phyloP scores from a whole-genome alignment of 2,797 vertebrate genomes.

The Sebastes baramenuke region DNA sequence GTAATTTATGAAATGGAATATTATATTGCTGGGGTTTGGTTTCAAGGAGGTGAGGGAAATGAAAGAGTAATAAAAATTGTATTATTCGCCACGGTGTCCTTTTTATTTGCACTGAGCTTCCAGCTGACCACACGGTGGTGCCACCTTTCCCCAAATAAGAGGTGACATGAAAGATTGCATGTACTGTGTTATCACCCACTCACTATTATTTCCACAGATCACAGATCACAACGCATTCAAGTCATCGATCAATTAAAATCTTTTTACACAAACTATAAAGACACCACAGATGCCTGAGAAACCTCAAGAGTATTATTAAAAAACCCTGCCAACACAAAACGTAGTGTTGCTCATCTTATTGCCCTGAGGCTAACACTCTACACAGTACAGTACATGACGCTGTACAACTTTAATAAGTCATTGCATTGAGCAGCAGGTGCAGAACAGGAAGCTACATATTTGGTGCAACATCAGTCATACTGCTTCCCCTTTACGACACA shows the following conservation, averaged over 20 bases:
- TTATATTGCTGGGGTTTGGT: conserved; percentile 4
- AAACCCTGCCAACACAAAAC: background rate
- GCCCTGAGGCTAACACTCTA: background rate
- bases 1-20: conserved; percentile 56
- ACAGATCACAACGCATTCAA: background rate
- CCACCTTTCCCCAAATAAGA: conserved; percentile 16
- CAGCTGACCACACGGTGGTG: conserved; percentile 43
- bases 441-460: conserved; percentile 64
- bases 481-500: conserved; percentile 23
- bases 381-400: background rate
- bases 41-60: background rate
- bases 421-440: conserved; percentile 6
- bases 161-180: background rate
- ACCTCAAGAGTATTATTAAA: background rate
- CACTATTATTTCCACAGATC: background rate
- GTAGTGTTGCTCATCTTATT: background rate
- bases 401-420: background rate
- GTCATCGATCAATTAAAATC: background rate
- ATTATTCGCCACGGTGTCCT: background rate
- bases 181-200: too few species aligned
- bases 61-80: conserved; percentile 1
- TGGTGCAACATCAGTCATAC: conserved; percentile 30
- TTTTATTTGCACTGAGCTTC: background rate
- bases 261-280: background rate
- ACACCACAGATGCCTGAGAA: background rate